Evolutionary conservation across 64 coral and sea anemone genomes (phyloP).

Genomic region (Hydrozoanthus tunicans): DNA sequence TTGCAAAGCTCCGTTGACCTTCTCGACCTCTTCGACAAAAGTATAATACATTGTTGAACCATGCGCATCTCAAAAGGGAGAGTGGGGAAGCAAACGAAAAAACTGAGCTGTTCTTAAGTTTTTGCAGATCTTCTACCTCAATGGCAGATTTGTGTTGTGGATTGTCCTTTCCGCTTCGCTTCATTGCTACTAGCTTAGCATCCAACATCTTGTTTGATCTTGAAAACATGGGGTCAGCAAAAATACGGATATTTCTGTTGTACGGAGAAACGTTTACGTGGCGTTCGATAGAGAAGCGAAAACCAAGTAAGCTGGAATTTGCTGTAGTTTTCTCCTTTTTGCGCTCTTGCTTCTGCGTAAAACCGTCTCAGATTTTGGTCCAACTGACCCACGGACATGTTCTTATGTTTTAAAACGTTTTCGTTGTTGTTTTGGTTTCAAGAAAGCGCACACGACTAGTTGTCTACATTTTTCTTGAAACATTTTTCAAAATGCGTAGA

Average conservation of each 20-base stretch:
- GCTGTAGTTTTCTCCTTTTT: conserved; percentile 29
- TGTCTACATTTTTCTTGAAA: too few species aligned
- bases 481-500: too few species aligned
- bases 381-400: background rate
- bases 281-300: conserved; percentile 45
- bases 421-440: too few species aligned
- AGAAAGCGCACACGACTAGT: too few species aligned
- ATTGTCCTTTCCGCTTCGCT: conserved; percentile 37
- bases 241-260: conserved; percentile 26
- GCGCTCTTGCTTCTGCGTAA: conserved; percentile 33
- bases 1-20: background rate
- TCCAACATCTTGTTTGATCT: conserved; percentile 50
- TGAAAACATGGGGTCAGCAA: conserved; percentile 32
- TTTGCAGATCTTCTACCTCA: conserved; percentile 19
- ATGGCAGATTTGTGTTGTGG: background rate
- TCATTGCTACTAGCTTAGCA: conserved; percentile 32
- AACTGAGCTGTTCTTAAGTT: background rate
- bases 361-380: background rate
- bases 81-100: background rate
- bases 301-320: conserved; percentile 22
- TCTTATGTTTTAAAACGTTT: too few species aligned
- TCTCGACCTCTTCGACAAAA: conserved; percentile 1
- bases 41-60: background rate
- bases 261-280: conserved; percentile 49
- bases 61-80: background rate